A percentile compares a stretch with the other conserved stretches of the same genome.
Evolutionary conservation across 2,113 vertebrate species (phyloP).

Genomic region (Eurypyga helias): DNA sequence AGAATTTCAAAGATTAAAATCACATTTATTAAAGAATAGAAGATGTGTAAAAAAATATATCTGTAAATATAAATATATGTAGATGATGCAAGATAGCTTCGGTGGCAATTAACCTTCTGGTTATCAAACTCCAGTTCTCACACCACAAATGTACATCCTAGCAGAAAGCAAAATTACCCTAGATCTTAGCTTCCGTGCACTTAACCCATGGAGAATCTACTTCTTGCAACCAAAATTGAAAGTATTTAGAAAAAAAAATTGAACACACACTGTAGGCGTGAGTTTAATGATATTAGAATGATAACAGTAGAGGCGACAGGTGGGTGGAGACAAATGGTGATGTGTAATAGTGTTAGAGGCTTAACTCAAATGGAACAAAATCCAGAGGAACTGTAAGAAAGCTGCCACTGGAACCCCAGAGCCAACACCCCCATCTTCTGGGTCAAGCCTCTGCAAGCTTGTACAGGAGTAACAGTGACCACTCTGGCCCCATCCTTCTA

Average conservation of each 20-base stretch:
- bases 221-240: neutral
- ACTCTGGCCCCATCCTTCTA: too few relatives aligned
- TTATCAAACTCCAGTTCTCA: neutral
- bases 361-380: neutral
- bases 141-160: neutral
- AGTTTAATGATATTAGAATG: neutral
- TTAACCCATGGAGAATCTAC: neutral
- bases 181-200: neutral
- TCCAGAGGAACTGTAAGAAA: neutral
- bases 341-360: neutral
- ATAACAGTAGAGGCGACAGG: fast-evolving
- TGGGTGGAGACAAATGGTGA: neutral
- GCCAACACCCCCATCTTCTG: too few relatives aligned
- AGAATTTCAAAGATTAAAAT: neutral
- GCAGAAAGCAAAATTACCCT: neutral
- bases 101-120: neutral
- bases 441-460: too few relatives aligned
- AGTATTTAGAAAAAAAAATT: neutral
- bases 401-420: too few relatives aligned
- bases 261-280: neutral
- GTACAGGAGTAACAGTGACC: too few relatives aligned
- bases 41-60: neutral
- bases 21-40: neutral
- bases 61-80: neutral
- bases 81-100: neutral